These are phyloP conservation scores for Suillia variegata DNA, from an alignment of 2,888 invertebrate genomes.

Conservation along the genomic window DNA sequence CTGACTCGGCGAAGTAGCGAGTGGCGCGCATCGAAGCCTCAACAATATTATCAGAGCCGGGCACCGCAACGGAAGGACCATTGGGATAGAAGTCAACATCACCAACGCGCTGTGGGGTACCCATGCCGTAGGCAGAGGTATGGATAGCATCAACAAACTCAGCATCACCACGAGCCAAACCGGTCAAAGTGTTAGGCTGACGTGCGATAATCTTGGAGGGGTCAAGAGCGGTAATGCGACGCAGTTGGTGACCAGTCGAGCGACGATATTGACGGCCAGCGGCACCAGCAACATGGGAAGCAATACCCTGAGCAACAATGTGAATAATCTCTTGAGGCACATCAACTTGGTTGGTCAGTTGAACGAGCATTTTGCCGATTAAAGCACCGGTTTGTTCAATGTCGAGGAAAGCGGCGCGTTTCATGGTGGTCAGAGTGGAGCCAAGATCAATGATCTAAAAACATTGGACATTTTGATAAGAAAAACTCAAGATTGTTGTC, in stretches of 20 bases:
- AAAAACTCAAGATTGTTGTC: not conserved
- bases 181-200: conserved; percentile 39
- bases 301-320: conserved; percentile 51
- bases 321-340: conserved; percentile 52
- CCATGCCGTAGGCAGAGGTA: conserved; percentile 52
- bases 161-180: conserved; percentile 56
- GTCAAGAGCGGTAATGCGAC: conserved; percentile 58
- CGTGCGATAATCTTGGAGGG: conserved; percentile 46
- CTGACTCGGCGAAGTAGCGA: conserved; percentile 56
- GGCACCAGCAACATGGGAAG: conserved; percentile 56
- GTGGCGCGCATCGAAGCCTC: conserved; percentile 54
- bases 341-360: conserved; percentile 38
- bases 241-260: conserved; percentile 49
- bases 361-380: conserved; percentile 47
- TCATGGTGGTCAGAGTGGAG: conserved; percentile 37
- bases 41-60: conserved; percentile 51
- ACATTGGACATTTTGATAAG: not conserved
- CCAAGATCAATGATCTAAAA: conserved; percentile 45
- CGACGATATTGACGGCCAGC: conserved; percentile 51
- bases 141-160: conserved; percentile 59
- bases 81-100: conserved; percentile 59
- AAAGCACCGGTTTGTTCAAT: conserved; percentile 46
- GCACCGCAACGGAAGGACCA: conserved; percentile 43
- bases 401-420: conserved; percentile 42
- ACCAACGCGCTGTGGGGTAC: conserved; percentile 42